These are phyloP conservation scores for Myotis findleyi DNA, from an alignment of 2,797 vertebrate species.

Conservation along the genomic window DNA sequence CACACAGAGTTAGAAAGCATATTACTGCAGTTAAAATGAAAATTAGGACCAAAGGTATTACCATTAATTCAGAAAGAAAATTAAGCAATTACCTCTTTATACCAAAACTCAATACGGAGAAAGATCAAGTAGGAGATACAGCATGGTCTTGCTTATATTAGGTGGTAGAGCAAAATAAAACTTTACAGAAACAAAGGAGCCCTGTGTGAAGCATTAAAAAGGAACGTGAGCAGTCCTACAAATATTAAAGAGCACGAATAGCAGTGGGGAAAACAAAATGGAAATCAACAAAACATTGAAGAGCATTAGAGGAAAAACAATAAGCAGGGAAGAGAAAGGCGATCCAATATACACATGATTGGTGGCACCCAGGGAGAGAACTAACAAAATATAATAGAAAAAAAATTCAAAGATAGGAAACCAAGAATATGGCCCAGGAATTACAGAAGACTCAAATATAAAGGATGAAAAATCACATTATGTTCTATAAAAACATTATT, in stretches of 20 bases:
- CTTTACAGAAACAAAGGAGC: neutral
- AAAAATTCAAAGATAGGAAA: neutral
- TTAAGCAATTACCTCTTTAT: slow-evolving; percentile 7
- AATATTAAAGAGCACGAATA: neutral
- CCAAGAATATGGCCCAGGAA: neutral
- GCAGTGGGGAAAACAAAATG: neutral
- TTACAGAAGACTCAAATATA: neutral
- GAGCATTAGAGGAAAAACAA: neutral
- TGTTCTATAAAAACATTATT: neutral
- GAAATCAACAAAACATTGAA: neutral
- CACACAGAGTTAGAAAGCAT: neutral
- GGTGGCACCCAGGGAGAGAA: neutral
- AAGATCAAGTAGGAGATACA: neutral
- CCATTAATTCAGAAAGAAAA: slow-evolving; percentile 35
- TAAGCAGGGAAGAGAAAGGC: neutral
- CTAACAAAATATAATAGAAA: neutral
- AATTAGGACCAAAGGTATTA: neutral
- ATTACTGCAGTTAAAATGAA: slow-evolving; percentile 26
- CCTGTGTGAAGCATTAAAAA: neutral
- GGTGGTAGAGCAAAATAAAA: neutral
- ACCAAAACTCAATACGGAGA: neutral
- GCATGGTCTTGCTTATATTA: neutral
- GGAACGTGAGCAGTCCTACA: neutral
- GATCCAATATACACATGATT: neutral
- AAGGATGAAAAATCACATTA: neutral